Conservation (phyloP, 2,113 vertebrate genomes). For the Eupsittula cactorum region DNA sequence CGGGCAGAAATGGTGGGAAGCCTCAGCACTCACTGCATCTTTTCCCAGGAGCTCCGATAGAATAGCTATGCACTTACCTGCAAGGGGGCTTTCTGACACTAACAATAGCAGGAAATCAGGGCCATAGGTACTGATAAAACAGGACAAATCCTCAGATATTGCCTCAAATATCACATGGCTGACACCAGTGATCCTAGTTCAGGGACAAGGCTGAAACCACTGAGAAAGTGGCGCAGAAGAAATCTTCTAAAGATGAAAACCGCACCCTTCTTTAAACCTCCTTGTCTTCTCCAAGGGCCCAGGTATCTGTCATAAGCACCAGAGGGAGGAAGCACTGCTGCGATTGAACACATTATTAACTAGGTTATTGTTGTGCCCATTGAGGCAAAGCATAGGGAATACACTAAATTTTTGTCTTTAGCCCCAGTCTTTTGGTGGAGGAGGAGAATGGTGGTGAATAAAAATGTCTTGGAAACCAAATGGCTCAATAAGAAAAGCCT, state of each 20-base stretch:
- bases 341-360: background rate
- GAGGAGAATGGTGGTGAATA: background rate
- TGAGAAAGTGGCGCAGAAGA: background rate
- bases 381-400: background rate
- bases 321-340: background rate
- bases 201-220: background rate
- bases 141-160: background rate
- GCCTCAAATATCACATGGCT: background rate
- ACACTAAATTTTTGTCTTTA: background rate
- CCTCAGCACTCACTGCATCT: background rate
- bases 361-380: background rate
- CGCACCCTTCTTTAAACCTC: background rate
- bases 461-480: slow-evolving; percentile 29
- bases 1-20: background rate
- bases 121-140: background rate
- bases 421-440: background rate
- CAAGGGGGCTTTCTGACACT: background rate
- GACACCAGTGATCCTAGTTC: background rate
- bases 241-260: background rate
- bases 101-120: background rate
- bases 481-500: background rate
- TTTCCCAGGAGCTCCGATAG: background rate
- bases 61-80: background rate
- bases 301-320: background rate
- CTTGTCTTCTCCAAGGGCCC: background rate